Conservation (phyloP, 2,113 vertebrate genomes). For the Herpetotheres cachinnans region DNA sequence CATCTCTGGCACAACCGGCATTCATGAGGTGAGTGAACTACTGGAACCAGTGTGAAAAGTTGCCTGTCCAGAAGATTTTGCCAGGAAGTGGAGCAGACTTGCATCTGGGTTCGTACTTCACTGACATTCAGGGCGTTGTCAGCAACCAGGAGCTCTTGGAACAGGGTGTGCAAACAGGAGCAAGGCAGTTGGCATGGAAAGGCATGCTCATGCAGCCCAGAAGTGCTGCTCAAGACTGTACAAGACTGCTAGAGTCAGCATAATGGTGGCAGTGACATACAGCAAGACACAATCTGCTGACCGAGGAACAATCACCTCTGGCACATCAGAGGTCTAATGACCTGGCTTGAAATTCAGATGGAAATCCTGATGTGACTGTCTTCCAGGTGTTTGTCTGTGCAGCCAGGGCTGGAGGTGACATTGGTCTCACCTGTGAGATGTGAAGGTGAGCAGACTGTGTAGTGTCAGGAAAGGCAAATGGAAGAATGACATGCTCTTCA, state of each 20-base stretch:
- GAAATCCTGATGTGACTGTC: background rate
- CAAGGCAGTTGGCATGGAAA: background rate
- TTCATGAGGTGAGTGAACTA: background rate
- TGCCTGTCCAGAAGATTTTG: background rate
- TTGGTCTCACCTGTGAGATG: background rate
- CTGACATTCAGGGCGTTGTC: background rate
- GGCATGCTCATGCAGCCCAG: background rate
- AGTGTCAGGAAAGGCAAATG: background rate
- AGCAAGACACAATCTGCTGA: background rate
- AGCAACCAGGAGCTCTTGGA: conserved; percentile 1
- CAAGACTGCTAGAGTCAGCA: background rate
- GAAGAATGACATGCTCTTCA: background rate
- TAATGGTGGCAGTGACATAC: background rate
- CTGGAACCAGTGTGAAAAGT: background rate
- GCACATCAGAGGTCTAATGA: background rate
- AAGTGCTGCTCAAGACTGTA: background rate
- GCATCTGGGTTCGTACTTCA: background rate
- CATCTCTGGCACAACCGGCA: background rate
- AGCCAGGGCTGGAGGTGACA: background rate
- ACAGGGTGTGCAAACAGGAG: conserved; percentile 18
- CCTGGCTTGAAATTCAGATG: background rate
- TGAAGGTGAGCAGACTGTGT: background rate
- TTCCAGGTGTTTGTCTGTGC: background rate
- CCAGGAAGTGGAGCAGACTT: background rate
- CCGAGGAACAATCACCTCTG: background rate